Percentiles rank a stretch among this genome's conserved stretches.
phyloP scores from a whole-genome alignment of 2,888 invertebrate genomes.

The Dexiosoma caninum region DNA sequence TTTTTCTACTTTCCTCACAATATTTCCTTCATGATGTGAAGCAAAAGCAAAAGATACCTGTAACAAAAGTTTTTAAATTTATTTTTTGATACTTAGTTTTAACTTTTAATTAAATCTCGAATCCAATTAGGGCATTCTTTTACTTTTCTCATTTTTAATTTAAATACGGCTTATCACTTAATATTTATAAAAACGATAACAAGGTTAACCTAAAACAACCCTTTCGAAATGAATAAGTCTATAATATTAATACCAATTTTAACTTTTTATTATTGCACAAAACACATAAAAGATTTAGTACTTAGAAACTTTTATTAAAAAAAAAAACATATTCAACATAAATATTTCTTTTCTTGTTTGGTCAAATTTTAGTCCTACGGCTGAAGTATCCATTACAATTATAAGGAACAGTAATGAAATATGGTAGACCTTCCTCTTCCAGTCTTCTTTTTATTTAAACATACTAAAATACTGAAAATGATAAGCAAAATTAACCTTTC shows the following conservation, averaged over 20 bases:
- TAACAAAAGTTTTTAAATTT: too few relatives aligned
- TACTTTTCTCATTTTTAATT: not conserved
- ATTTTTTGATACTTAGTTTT: not conserved
- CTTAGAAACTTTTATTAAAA: not conserved
- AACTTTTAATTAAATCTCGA: slow-evolving; percentile 40
- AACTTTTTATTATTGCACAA: not conserved
- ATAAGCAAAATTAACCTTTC: not conserved
- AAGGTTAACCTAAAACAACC: slow-evolving; percentile 13
- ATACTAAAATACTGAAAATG: not conserved
- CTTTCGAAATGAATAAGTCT: not conserved
- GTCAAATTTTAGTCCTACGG: not conserved
- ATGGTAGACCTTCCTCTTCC: not conserved
- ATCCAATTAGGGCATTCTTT: not conserved
- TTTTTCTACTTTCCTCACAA: too few relatives aligned
- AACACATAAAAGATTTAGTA: slow-evolving; percentile 20
- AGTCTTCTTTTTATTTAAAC: slow-evolving; percentile 8
- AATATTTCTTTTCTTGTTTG: not conserved
- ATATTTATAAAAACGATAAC: slow-evolving; percentile 19
- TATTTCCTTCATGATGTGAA: too few relatives aligned
- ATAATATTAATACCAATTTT: slow-evolving; percentile 5
- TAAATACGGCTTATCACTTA: slow-evolving; percentile 31
- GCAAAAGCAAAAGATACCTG: not conserved
- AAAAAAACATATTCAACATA: not conserved
- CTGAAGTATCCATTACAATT: slow-evolving; percentile 45
- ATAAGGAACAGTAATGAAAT: not conserved